Evolutionary conservation across 2,888 invertebrate genomes (phyloP).

Genomic region (Erannis defoliaria): DNA sequence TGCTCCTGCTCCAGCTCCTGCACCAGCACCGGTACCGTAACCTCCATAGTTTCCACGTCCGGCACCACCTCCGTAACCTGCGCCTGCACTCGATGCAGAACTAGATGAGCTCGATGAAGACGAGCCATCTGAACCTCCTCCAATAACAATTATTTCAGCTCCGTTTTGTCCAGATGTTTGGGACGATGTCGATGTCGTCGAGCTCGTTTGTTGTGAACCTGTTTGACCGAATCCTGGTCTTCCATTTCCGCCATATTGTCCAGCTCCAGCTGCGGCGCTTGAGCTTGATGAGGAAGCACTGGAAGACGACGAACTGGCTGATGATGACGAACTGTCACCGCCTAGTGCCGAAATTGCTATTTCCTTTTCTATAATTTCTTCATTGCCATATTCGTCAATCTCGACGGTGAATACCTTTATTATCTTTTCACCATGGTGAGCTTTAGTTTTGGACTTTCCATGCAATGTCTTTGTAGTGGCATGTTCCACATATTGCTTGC

Average conservation of each 20-base stretch:
- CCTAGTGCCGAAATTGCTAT: conserved; percentile 52
- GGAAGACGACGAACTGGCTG: conserved; percentile 23
- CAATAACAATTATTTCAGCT: background rate
- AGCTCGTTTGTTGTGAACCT: background rate
- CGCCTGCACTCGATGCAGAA: conserved; percentile 14
- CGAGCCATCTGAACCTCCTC: conserved; percentile 18
- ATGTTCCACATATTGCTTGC: conserved; percentile 3
- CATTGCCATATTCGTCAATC: conserved; percentile 58
- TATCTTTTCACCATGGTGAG: conserved; percentile 47
- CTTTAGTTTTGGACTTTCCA: conserved; percentile 18
- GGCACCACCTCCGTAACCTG: conserved; percentile 11
- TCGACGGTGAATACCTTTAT: conserved; percentile 55
- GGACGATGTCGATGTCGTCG: background rate
- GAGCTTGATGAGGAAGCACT: conserved; percentile 20
- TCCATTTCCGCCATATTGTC: conserved; percentile 14
- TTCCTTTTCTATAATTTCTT: conserved; percentile 66
- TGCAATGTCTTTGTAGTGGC: background rate
- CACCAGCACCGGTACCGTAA: conserved; percentile 19
- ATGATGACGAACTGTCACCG: conserved; percentile 13
- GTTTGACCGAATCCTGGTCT: conserved; percentile 8
- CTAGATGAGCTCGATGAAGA: conserved; percentile 27
- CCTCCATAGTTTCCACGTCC: conserved; percentile 19
- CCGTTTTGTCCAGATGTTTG: conserved; percentile 10
- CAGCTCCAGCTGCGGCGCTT: background rate
- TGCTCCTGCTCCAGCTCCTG: background rate